phyloP scores from a whole-genome alignment of 1,140 invertebrate species.

The Drosophila teissieri region DNA sequence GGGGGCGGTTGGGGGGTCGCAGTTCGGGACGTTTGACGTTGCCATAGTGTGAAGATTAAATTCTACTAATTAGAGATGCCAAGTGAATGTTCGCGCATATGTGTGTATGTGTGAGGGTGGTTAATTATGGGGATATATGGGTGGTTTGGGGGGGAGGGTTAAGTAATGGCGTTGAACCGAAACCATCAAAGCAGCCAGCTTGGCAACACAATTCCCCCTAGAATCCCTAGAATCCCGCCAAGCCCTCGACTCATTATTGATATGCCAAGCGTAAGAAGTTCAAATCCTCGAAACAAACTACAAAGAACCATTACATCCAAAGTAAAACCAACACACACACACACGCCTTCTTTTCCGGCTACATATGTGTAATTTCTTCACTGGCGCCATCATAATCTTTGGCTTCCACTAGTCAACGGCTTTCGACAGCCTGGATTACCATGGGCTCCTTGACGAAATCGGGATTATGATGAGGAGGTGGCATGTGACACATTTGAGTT shows the following conservation, averaged over 20 bases:
- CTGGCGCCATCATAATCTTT: constrained; percentile 43
- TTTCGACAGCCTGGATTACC: background rate
- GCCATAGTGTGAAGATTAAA: constrained; percentile 83
- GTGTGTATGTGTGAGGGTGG: constrained; percentile 19
- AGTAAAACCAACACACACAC: background rate
- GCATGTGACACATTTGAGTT: constrained; percentile 15
- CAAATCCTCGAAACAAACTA: constrained; percentile 64
- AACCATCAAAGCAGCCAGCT: constrained; percentile 47
- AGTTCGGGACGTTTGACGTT: constrained; percentile 64
- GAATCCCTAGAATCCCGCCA: constrained; percentile 24
- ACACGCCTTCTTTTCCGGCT: background rate
- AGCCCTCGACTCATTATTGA: constrained; percentile 53
- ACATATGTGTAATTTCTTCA: constrained; percentile 33
- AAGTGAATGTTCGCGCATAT: constrained; percentile 80
- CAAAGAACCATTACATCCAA: constrained; percentile 34
- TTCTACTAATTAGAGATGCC: constrained; percentile 83
- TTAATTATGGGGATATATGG: constrained; percentile 2
- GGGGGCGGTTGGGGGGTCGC: constrained; percentile 5
- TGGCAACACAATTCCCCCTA: constrained; percentile 47
- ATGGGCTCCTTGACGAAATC: background rate
- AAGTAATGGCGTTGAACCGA: constrained; percentile 75
- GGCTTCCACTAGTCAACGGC: constrained; percentile 14
- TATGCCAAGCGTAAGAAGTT: constrained; percentile 68
- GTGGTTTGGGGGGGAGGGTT: constrained; percentile 8
- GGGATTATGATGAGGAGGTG: constrained; percentile 6